Evolutionary conservation across 2,888 invertebrate genomes (phyloP).

Genomic region (Drosophila quinaria): DNA sequence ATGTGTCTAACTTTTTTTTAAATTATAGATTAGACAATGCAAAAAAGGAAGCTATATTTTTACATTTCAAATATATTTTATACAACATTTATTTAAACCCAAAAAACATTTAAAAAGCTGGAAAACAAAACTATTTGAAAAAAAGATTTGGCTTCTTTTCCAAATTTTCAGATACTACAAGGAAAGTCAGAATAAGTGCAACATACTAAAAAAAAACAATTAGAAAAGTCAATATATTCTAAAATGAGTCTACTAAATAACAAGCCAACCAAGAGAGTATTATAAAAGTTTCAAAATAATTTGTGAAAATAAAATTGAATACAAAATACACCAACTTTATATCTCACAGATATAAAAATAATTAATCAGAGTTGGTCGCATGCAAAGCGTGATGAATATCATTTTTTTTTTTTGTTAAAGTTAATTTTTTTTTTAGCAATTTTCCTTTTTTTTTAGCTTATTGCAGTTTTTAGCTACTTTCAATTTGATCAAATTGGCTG

Average conservation of each 20-base stretch:
- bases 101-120: neutral
- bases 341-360: too few species aligned
- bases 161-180: neutral
- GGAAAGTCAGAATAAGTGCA: neutral
- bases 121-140: neutral
- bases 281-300: too few species aligned
- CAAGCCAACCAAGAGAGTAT: too few species aligned
- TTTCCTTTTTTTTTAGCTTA: neutral
- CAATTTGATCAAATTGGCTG: neutral
- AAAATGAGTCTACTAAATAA: too few species aligned
- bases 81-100: neutral
- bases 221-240: neutral
- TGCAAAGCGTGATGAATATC: too few species aligned
- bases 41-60: neutral
- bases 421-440: neutral
- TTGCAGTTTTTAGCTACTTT: neutral
- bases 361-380: too few species aligned
- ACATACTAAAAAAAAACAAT: neutral
- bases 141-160: neutral
- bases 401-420: too few species aligned
- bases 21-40: neutral
- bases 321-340: too few species aligned
- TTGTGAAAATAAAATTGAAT: too few species aligned
- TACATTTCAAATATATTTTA: neutral
- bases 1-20: neutral